Conservation (phyloP, 2,888 invertebrate species). For the Myopa testacea region DNA sequence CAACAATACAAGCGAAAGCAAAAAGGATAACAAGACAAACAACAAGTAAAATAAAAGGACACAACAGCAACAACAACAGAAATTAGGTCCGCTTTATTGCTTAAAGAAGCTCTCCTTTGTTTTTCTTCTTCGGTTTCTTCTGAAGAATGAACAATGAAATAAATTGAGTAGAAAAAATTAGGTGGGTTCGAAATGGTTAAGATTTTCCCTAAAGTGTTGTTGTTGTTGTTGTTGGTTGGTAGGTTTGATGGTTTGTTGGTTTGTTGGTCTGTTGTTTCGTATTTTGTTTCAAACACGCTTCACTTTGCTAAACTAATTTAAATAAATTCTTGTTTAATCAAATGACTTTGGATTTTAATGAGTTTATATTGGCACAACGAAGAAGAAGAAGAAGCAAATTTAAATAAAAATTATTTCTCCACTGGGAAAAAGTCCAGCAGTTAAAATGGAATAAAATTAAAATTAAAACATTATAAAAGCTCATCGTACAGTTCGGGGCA, state of each 20-base stretch:
- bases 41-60: too few species aligned
- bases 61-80: background rate
- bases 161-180: constrained; percentile 11
- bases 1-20: too few species aligned
- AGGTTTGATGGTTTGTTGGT: background rate
- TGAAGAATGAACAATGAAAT: background rate
- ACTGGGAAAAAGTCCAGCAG: too few species aligned
- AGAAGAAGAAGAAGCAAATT: too few species aligned
- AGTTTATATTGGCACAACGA: too few species aligned
- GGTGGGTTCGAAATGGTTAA: background rate
- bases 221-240: background rate
- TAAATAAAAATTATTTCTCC: too few species aligned
- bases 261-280: background rate
- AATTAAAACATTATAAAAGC: too few species aligned
- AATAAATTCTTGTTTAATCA: too few species aligned
- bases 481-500: too few species aligned
- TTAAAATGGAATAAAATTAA: too few species aligned
- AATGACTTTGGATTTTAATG: too few species aligned
- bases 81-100: background rate
- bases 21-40: too few species aligned
- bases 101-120: background rate
- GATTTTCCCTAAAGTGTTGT: background rate
- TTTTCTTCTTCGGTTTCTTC: background rate
- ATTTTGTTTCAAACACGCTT: background rate
- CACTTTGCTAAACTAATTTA: background rate